Percentiles rank a stretch among this genome's conserved stretches.
These are phyloP conservation scores for Anoplopoma fimbria DNA, from an alignment of 2,113 vertebrate species.

Conservation along the genomic window DNA sequence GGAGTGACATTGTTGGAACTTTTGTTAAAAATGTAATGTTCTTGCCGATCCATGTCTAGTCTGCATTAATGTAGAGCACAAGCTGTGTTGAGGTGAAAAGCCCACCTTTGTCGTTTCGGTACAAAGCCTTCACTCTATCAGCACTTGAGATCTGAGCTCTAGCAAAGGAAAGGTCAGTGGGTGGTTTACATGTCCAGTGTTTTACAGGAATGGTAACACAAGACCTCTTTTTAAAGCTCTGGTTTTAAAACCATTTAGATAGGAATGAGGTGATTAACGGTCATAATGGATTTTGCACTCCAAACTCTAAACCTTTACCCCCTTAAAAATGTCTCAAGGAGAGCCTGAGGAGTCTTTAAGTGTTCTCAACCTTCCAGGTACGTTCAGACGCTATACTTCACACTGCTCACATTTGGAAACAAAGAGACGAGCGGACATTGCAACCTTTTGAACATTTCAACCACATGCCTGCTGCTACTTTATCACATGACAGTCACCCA, in stretches of 20 bases:
- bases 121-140: conserved; percentile 43
- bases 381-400: conserved; percentile 36
- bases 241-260: conserved; percentile 52
- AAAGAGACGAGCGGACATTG: conserved; percentile 49
- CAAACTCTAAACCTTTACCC: conserved; percentile 20
- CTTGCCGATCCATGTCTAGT: conserved; percentile 35
- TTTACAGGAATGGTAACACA: conserved; percentile 35
- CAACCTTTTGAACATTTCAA: conserved; percentile 46
- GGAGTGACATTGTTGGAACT: conserved; percentile 30
- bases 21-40: conserved; percentile 35
- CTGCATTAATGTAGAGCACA: conserved; percentile 12
- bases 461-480: conserved; percentile 45
- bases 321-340: conserved; percentile 21
- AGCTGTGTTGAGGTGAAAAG: conserved; percentile 25
- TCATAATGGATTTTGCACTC: conserved; percentile 38
- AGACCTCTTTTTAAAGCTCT: conserved; percentile 24
- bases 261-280: conserved; percentile 58
- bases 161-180: conserved; percentile 26
- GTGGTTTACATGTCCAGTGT: conserved; percentile 36
- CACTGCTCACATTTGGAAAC: conserved; percentile 44
- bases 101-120: conserved; percentile 28
- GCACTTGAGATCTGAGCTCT: conserved; percentile 38
- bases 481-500: conserved; percentile 53
- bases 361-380: conserved; percentile 28
- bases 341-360: conserved; percentile 23